Evolutionary conservation across 2,797 vertebrate genomes (phyloP).

Genomic region (Sciaenops ocellatus): DNA sequence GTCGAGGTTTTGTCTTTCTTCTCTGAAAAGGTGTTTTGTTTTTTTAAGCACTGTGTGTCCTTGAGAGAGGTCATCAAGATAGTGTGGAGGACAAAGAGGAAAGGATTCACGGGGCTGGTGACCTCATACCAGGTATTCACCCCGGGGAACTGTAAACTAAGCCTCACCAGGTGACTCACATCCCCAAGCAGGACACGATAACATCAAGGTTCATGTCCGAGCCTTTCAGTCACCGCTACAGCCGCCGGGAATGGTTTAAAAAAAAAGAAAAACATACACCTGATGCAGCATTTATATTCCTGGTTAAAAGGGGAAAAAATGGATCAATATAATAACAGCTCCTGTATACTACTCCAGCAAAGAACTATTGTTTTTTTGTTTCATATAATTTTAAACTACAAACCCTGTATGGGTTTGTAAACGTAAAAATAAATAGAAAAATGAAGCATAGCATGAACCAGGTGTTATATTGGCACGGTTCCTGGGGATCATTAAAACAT

Average conservation of each 20-base stretch:
- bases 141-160: constrained; percentile 66
- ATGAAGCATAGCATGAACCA: not conserved
- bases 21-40: constrained; percentile 10
- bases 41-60: constrained; percentile 43
- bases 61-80: constrained; percentile 75
- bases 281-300: constrained; percentile 32
- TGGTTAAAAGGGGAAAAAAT: constrained; percentile 6
- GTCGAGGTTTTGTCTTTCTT: constrained; percentile 18
- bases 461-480: not conserved
- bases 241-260: constrained; percentile 43
- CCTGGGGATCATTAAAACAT: too few species aligned
- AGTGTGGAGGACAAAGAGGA: constrained; percentile 48
- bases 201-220: constrained; percentile 73
- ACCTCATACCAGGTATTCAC: constrained; percentile 62
- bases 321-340: not conserved
- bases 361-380: not conserved
- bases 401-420: not conserved
- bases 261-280: constrained; percentile 36
- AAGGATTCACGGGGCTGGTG: constrained; percentile 62
- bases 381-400: not conserved
- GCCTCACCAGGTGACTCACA: constrained; percentile 69
- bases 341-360: not conserved
- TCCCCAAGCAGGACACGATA: constrained; percentile 60
- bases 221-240: constrained; percentile 62
- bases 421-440: not conserved